Conservation (phyloP, 2,888 invertebrate species). For the Pollenia amentaria region DNA sequence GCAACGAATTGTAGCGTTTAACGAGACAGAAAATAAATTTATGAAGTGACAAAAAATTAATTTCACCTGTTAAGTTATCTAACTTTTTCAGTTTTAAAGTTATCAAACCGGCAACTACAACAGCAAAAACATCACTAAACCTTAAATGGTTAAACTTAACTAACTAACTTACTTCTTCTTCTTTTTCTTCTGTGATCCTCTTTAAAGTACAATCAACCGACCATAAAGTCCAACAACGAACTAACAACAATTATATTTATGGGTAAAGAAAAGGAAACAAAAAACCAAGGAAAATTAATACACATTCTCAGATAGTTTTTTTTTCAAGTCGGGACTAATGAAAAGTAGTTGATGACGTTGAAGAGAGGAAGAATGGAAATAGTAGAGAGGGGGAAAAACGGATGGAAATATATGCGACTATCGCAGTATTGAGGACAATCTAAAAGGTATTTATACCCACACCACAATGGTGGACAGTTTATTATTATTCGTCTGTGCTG, state of each 20-base stretch:
- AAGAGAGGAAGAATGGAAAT: conserved; percentile 16
- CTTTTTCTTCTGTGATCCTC: conserved; percentile 11
- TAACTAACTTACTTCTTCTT: no score
- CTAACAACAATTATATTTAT: conserved; percentile 62
- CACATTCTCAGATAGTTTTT: not conserved
- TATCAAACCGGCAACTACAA: conserved; percentile 37
- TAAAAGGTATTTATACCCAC: not conserved
- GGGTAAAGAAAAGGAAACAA: conserved; percentile 48
- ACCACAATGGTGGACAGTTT: no score
- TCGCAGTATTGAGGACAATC: not conserved
- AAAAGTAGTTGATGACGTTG: conserved; percentile 36
- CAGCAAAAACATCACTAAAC: conserved; percentile 47
- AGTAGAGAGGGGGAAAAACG: not conserved
- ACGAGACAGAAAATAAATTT: conserved; percentile 77
- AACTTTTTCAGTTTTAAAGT: conserved; percentile 65
- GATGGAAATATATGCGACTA: not conserved
- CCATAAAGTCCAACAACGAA: conserved; percentile 38
- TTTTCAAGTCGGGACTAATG: conserved; percentile 21
- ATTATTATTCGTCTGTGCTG: no score
- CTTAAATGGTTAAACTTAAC: conserved; percentile 70
- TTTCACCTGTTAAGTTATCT: conserved; percentile 82
- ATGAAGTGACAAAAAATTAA: conserved; percentile 84
- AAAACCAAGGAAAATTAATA: conserved; percentile 9
- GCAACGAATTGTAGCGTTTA: conserved; percentile 26
- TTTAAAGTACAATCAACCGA: conserved; percentile 10